phyloP scores from a whole-genome alignment of 1,140 invertebrate genomes.

The Rhysida immarginata region DNA sequence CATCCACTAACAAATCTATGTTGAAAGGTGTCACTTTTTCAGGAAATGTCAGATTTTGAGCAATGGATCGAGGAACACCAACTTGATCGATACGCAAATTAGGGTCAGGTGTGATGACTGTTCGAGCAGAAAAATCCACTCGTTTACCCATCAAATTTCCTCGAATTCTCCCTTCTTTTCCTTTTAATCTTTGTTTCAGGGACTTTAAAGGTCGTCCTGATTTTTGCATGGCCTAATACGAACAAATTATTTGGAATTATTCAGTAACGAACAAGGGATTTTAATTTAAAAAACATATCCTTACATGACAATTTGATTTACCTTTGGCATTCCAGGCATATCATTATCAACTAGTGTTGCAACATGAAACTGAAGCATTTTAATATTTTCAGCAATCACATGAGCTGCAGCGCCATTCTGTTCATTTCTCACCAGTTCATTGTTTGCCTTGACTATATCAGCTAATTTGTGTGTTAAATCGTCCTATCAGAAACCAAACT shows the following conservation, averaged over 20 bases:
- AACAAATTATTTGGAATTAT: too few relatives aligned
- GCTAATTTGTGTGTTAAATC: conserved; percentile 98
- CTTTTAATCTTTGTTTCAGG: conserved; percentile 60
- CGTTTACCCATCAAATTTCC: conserved; percentile 99
- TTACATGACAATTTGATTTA: too few relatives aligned
- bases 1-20: conserved; percentile 57
- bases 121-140: conserved; percentile 97
- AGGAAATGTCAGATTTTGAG: conserved; percentile 97
- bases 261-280: too few relatives aligned
- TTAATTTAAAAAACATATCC: too few relatives aligned
- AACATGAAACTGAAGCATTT: conserved; percentile 97
- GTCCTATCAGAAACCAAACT: conserved; percentile 55
- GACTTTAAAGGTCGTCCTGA: conserved; percentile 97
- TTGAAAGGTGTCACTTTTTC: conserved; percentile 99
- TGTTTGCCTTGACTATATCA: conserved; percentile 98
- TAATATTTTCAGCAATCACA: conserved; percentile 90
- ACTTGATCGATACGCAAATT: conserved; percentile 97
- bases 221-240: conserved; percentile 87
- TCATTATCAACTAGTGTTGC: conserved; percentile 97
- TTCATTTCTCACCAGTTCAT: conserved; percentile 90
- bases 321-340: conserved; percentile 87
- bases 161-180: conserved; percentile 93
- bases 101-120: conserved; percentile 98
- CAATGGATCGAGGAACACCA: conserved; percentile 93
- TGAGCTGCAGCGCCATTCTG: conserved; percentile 90